Conservation (phyloP, 2,797 vertebrate species). For the Rhinophrynus dorsalis region DNA sequence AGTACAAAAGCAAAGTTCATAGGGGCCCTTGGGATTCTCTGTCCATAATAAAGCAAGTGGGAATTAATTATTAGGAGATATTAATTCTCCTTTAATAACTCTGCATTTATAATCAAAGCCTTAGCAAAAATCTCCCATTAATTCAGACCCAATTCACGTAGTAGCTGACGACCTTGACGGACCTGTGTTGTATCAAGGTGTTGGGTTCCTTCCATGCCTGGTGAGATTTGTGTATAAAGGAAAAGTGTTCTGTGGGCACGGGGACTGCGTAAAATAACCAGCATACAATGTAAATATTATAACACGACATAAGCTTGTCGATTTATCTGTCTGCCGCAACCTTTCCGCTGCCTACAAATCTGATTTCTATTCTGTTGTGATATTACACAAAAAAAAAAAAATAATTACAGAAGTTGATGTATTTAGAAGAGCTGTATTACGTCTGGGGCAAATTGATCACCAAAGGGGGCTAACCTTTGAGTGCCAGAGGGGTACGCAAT, state of each 20-base stretch:
- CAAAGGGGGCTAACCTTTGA: no score
- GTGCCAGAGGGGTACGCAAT: no score
- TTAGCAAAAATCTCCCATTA: slow-evolving; percentile 1
- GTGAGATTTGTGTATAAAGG: slow-evolving; percentile 25
- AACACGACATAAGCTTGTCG: not conserved
- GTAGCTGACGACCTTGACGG: slow-evolving; percentile 20
- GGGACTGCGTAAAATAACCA: slow-evolving; percentile 17
- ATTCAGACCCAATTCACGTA: not conserved
- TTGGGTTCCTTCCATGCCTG: slow-evolving; percentile 19
- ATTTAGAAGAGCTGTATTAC: no score
- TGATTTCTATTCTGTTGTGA: no score
- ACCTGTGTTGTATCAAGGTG: slow-evolving; percentile 27
- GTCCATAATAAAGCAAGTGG: no score
- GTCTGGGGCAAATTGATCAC: no score
- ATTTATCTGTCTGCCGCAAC: slow-evolving; percentile 12
- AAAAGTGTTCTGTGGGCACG: not conserved
- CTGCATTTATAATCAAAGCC: slow-evolving; percentile 29
- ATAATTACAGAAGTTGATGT: no score
- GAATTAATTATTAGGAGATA: no score
- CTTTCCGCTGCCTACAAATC: not conserved
- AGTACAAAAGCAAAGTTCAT: no score
- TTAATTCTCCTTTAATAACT: slow-evolving; percentile 24
- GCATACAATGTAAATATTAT: slow-evolving; percentile 42
- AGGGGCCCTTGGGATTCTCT: no score
- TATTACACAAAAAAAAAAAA: no score